Percentiles rank a stretch among this genome's conserved stretches.
Evolutionary conservation across 2,888 invertebrate genomes (phyloP).

Genomic region (Branchipolynoe longqiensis): DNA sequence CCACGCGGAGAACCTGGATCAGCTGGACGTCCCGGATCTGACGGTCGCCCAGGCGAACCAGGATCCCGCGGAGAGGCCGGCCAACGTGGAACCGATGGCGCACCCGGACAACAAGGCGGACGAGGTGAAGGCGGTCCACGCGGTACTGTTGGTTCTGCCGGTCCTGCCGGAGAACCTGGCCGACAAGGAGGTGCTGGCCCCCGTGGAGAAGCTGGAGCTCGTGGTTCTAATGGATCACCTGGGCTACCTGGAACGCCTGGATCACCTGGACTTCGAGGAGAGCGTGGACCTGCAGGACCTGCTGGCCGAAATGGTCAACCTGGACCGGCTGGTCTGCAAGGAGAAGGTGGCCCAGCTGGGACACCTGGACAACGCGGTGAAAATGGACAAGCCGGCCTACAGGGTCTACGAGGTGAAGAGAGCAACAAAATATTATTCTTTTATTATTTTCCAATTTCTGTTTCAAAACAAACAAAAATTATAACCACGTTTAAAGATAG

Average conservation of each 20-base stretch:
- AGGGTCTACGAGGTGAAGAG: constrained; percentile 57
- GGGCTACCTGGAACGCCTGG: constrained; percentile 30
- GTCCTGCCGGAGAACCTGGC: constrained; percentile 58
- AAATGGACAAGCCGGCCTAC: constrained; percentile 39
- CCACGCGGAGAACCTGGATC: constrained; percentile 16
- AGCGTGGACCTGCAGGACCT: constrained; percentile 58
- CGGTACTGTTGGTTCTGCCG: constrained; percentile 55
- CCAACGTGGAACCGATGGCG: not conserved
- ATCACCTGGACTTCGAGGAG: constrained; percentile 32
- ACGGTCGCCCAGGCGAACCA: constrained; percentile 10
- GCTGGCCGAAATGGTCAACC: constrained; percentile 61
- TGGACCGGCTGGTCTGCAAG: constrained; percentile 39
- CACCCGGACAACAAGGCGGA: constrained; percentile 49
- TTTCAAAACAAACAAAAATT: no score
- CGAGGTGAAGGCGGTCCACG: constrained; percentile 59
- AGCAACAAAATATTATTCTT: no score
- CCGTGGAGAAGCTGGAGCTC: constrained; percentile 60
- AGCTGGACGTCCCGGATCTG: constrained; percentile 6
- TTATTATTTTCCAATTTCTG: no score
- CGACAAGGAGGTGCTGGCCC: constrained; percentile 55
- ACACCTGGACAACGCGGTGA: constrained; percentile 58
- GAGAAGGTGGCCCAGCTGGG: constrained; percentile 65
- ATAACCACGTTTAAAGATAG: no score
- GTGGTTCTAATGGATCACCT: constrained; percentile 59
- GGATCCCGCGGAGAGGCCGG: constrained; percentile 9